phyloP scores from a whole-genome alignment of 2,888 invertebrate genomes.

The Parapristionchus giblindavisi region DNA sequence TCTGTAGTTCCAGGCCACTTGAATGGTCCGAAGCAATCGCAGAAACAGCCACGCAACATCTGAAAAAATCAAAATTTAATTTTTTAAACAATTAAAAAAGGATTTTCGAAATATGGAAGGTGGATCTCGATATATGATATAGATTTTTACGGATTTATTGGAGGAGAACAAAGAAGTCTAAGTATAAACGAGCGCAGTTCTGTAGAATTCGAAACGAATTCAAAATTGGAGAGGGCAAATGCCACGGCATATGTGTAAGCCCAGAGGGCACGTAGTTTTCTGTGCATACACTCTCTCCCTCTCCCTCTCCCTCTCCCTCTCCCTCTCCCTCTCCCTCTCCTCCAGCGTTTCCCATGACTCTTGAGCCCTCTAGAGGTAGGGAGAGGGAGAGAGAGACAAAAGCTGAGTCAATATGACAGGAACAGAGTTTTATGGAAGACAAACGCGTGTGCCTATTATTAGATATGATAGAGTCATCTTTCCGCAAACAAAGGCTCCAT shows the following conservation, averaged over 20 bases:
- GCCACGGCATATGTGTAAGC: not conserved
- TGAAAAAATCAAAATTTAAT: constrained; percentile 38
- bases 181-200: not conserved
- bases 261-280: not conserved
- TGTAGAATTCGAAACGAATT: not conserved
- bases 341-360: not conserved
- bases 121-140: no score
- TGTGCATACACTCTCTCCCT: not conserved
- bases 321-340: not conserved
- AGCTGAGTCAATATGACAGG: constrained; percentile 24
- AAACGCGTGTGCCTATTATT: constrained; percentile 27
- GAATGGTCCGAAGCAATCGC: constrained; percentile 56
- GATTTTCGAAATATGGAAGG: not conserved
- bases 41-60: constrained; percentile 58
- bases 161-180: not conserved
- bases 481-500: not conserved
- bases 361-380: no score
- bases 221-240: not conserved
- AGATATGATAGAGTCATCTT: constrained; percentile 10
- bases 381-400: not conserved
- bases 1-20: constrained; percentile 43
- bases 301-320: constrained; percentile 3
- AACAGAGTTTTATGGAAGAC: no score
- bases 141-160: no score
- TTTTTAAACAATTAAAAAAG: not conserved